Base-by-base conservation (phyloP, 2,113 vertebrate species). In the Podarcis raffonei region DNA sequence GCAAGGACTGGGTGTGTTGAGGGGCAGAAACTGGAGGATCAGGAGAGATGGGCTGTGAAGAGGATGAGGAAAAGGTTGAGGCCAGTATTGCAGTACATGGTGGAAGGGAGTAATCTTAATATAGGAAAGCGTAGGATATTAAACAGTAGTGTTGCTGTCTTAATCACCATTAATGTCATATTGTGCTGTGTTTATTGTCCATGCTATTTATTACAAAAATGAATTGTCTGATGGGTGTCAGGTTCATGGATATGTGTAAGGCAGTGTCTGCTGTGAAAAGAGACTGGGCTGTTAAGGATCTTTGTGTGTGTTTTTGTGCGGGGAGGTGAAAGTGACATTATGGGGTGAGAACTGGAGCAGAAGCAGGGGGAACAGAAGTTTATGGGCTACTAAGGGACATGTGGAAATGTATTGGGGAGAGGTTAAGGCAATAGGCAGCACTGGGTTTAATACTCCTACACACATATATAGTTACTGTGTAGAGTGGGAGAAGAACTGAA, bases 381-480 rank as follows among this genome's bases (percentile, higher is more conserved):
- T 22, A 13, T n/a, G 57, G 16, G 1, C 35, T 25, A 22, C n/a
- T 13, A 16, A 42, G 20, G 42, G 75, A 74, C 23, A 27, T n/a
- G 7, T 5, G 4, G 48, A 22, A 59, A 18, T 25, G 13, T 59
- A 39, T 30, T 22, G 18, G 62, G 72, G 23, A 30, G 81, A 32
- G 37, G 25, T 4, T 12, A 27, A 35, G 62, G 4, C 25, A 35
- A 20, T 4, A 23, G 72, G 3, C 5, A 66, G 72, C 59, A 25
- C 20, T 9, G 7, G n/a, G 15, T 27, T 9, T 32, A 30, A 6
- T 35, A 69, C n/a, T 53, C 62, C 53, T 80, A 81, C 66, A 42
- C 57, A 59, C 57, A n/a, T 32, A 39, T 20, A 84, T 89, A 74
- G 83, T 92, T 81, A 68, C 72, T 25, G 83, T 48, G 65, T 2